Evolutionary conservation across 2,888 invertebrate species (phyloP).

Genomic region (Hypomecis atomaria): DNA sequence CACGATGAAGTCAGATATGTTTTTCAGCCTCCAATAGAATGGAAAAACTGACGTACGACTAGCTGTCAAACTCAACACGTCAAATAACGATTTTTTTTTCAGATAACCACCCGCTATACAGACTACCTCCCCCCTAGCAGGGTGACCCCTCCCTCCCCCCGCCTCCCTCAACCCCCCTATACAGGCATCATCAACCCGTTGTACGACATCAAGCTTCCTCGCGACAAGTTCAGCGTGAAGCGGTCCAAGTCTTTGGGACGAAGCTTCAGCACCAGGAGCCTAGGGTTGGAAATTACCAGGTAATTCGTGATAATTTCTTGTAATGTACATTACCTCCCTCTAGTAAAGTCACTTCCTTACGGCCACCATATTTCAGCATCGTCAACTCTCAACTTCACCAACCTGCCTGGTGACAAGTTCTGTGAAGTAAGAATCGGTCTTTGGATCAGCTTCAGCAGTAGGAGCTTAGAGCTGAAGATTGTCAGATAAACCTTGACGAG

Average conservation of each 20-base stretch:
- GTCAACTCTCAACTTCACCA: too few relatives aligned
- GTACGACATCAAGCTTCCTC: conserved; percentile 73
- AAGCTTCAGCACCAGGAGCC: conserved; percentile 63
- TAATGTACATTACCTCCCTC: too few relatives aligned
- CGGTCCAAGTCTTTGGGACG: conserved; percentile 73
- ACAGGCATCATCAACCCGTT: conserved; percentile 77
- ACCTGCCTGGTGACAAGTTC: too few relatives aligned
- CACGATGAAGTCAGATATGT: too few relatives aligned
- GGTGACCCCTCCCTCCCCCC: conserved; percentile 29
- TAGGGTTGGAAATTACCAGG: conserved; percentile 55
- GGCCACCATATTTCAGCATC: too few relatives aligned
- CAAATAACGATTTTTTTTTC: conserved; percentile 33
- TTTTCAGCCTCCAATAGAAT: too few relatives aligned
- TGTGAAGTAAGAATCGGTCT: too few relatives aligned
- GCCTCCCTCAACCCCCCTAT: conserved; percentile 51
- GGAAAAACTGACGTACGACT: neutral
- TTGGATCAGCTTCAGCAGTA: too few relatives aligned
- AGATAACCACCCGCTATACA: conserved; percentile 58
- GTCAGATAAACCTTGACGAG: too few relatives aligned
- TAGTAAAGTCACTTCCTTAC: too few relatives aligned
- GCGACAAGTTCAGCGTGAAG: conserved; percentile 72
- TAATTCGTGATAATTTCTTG: too few relatives aligned
- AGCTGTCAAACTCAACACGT: conserved; percentile 4
- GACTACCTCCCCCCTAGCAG: conserved; percentile 65
- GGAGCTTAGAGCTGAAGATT: conserved; percentile 60